Evolutionary conservation across 92 coral and sea anemone species (phyloP).

Genomic region (Heteractis magnifica): DNA sequence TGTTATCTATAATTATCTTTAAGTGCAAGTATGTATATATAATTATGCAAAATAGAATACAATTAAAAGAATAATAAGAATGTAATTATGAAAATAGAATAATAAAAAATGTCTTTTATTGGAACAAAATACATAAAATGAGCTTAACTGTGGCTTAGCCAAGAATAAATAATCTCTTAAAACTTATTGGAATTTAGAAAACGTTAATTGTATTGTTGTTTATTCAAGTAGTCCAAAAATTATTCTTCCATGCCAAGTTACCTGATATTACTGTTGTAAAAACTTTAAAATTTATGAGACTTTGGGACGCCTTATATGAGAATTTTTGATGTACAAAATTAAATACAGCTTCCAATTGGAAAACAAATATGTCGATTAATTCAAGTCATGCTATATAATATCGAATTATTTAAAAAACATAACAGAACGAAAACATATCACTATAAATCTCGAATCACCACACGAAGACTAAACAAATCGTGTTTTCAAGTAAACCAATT

Average conservation of each 20-base stretch:
- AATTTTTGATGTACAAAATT: no score
- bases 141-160: neutral
- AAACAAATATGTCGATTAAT: neutral
- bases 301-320: neutral
- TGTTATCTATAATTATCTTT: no score
- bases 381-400: neutral
- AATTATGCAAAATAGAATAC: no score
- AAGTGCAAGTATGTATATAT: no score
- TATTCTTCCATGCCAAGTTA: neutral
- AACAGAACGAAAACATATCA: neutral
- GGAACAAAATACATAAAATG: neutral
- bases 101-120: neutral
- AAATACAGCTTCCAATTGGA: neutral
- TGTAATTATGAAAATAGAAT: no score
- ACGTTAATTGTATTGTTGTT: neutral
- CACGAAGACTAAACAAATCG: neutral
- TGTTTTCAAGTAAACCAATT: neutral
- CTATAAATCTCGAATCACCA: neutral
- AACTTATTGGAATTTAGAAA: constrained; percentile 1
- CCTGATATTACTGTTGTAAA: neutral
- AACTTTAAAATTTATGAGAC: neutral
- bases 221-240: neutral
- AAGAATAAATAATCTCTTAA: constrained; percentile 5
- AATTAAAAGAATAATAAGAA: no score
- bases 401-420: neutral